Percentiles rank a stretch among this genome's conserved stretches.
These are phyloP conservation scores for Agapostemon virescens DNA, from an alignment of 2,888 invertebrate species.

Conservation along the genomic window DNA sequence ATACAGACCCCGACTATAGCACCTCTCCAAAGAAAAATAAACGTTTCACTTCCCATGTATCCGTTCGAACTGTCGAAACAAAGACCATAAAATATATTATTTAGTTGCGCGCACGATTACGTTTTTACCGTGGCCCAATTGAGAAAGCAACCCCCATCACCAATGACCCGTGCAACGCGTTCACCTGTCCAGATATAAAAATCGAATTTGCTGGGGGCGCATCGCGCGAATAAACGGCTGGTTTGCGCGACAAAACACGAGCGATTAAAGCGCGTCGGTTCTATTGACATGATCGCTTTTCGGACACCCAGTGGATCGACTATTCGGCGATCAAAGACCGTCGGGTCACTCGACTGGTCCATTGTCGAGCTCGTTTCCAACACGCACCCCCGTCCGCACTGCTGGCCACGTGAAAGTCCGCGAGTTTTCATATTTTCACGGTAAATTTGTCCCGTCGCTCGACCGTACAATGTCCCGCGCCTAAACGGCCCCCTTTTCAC, in stretches of 20 bases:
- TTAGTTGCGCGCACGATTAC: no score
- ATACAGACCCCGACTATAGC: no score
- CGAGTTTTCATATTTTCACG: conserved; percentile 71
- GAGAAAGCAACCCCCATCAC: not conserved
- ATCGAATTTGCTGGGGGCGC: not conserved
- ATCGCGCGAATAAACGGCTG: not conserved
- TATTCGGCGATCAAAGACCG: conserved; percentile 52
- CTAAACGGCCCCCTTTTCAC: conserved; percentile 71
- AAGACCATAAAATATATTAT: no score
- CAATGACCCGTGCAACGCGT: not conserved
- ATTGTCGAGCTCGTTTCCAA: conserved; percentile 34
- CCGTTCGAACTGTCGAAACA: no score
- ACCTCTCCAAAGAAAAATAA: no score
- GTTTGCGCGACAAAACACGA: not conserved
- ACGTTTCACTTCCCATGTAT: no score
- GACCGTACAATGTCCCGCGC: conserved; percentile 55
- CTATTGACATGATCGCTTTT: not conserved
- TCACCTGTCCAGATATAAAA: not conserved
- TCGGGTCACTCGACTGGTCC: conserved; percentile 42
- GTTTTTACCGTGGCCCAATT: no score
- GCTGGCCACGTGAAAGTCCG: conserved; percentile 38
- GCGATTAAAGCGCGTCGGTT: not conserved
- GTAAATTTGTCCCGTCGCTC: conserved; percentile 67
- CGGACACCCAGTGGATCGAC: conserved; percentile 18
- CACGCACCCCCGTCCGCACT: conserved; percentile 25